Evolutionary conservation across 2,888 invertebrate species (phyloP).

Genomic region (Mythimna albipuncta): DNA sequence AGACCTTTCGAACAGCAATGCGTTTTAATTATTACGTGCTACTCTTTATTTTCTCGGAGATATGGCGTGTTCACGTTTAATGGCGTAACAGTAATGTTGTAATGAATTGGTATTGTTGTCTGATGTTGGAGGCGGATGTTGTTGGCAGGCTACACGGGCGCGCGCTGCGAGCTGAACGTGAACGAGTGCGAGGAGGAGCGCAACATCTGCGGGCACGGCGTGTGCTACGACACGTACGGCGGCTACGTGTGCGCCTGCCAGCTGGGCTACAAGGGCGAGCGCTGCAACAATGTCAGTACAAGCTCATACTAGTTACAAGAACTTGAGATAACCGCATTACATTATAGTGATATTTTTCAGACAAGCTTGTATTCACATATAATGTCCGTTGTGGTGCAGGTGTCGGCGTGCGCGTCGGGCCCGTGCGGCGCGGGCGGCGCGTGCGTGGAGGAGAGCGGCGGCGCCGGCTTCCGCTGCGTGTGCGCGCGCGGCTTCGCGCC

Average conservation of each 20-base stretch:
- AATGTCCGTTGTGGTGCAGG: conserved; percentile 63
- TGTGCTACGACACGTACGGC: conserved; percentile 96
- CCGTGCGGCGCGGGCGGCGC: conserved; percentile 95
- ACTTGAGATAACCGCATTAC: too few species aligned
- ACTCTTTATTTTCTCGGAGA: too few species aligned
- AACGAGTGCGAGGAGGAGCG: conserved; percentile 93
- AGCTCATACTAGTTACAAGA: too few species aligned
- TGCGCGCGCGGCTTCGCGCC: conserved; percentile 91
- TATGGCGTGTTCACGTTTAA: too few species aligned
- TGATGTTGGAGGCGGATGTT: neutral
- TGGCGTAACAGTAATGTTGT: too few species aligned
- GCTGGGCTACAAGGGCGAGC: conserved; percentile 94
- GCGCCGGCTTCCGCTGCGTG: conserved; percentile 91
- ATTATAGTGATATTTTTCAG: too few species aligned
- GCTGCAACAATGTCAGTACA: conserved; percentile 92
- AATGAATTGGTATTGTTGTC: too few species aligned
- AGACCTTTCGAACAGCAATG: too few species aligned
- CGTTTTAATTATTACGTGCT: too few species aligned
- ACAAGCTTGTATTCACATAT: too few species aligned
- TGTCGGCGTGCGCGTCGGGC: conserved; percentile 92
- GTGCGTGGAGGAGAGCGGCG: conserved; percentile 91
- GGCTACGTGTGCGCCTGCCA: conserved; percentile 94
- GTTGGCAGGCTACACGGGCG: conserved; percentile 92
- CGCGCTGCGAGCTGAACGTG: conserved; percentile 94
- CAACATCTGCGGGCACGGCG: conserved; percentile 92